A percentile compares a stretch with the other conserved stretches of the same genome.
Evolutionary conservation across 2,888 invertebrate species (phyloP).

Genomic region (Microplitis deprimator): DNA sequence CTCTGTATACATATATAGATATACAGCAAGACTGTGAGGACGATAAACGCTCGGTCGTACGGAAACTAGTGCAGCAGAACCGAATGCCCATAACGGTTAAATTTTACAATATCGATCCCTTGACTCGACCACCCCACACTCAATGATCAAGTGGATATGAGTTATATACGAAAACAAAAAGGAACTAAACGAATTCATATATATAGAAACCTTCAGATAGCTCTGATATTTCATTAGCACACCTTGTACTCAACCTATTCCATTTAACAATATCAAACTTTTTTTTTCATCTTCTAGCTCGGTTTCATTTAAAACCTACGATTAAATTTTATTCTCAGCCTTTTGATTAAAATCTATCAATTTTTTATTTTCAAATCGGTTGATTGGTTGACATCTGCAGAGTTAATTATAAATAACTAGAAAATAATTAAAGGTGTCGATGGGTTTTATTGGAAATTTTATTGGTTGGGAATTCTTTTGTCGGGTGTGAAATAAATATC

Average conservation of each 20-base stretch:
- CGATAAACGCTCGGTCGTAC: slow-evolving; percentile 23
- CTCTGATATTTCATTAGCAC: background rate
- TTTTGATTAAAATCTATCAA: no score
- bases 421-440: no score
- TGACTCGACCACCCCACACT: slow-evolving; percentile 22
- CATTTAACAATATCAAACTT: background rate
- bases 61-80: slow-evolving; percentile 38
- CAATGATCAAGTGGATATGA: slow-evolving; percentile 16
- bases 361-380: no score
- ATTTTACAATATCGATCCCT: slow-evolving; percentile 36
- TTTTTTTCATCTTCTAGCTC: background rate
- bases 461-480: no score
- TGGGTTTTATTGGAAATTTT: no score
- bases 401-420: no score
- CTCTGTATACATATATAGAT: background rate
- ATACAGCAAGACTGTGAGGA: background rate
- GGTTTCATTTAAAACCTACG: background rate
- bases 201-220: background rate
- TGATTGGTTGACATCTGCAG: no score
- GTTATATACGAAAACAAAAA: slow-evolving; percentile 13
- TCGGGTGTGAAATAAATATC: no score
- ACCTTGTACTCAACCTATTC: background rate
- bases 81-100: slow-evolving; percentile 39
- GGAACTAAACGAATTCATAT: background rate
- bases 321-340: background rate